Conservation (phyloP, 2,113 vertebrate genomes). For the Heterochromis multidens region DNA sequence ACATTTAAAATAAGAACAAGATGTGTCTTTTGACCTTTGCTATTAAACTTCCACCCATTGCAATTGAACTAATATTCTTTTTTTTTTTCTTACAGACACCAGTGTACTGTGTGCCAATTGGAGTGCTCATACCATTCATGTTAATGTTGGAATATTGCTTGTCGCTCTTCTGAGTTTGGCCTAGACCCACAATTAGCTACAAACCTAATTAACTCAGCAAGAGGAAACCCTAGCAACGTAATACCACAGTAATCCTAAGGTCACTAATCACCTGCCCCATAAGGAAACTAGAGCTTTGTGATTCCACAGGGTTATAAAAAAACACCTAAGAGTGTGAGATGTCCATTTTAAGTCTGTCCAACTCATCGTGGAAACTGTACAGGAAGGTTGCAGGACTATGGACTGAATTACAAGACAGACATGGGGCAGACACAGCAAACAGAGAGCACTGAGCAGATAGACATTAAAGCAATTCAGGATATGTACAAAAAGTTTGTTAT, state of each 20-base stretch:
- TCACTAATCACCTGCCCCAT: slow-evolving; percentile 36
- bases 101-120: background rate
- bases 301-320: slow-evolving; percentile 23
- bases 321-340: background rate
- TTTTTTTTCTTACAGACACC: background rate
- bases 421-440: slow-evolving; percentile 71
- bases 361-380: background rate
- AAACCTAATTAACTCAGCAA: background rate
- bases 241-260: slow-evolving; percentile 39
- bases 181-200: background rate
- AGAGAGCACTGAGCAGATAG: slow-evolving; percentile 54
- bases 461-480: slow-evolving; percentile 71
- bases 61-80: background rate
- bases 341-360: background rate
- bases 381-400: background rate
- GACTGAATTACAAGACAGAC: background rate
- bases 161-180: background rate
- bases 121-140: background rate
- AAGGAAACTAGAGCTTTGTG: slow-evolving; percentile 3
- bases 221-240: slow-evolving; percentile 34
- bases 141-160: background rate
- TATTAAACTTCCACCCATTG: background rate
- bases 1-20: background rate
- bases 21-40: background rate
- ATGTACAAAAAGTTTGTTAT: slow-evolving; percentile 77